These are phyloP conservation scores for Fulmarus glacialis DNA, from an alignment of 2,113 vertebrate genomes.

Conservation along the genomic window DNA sequence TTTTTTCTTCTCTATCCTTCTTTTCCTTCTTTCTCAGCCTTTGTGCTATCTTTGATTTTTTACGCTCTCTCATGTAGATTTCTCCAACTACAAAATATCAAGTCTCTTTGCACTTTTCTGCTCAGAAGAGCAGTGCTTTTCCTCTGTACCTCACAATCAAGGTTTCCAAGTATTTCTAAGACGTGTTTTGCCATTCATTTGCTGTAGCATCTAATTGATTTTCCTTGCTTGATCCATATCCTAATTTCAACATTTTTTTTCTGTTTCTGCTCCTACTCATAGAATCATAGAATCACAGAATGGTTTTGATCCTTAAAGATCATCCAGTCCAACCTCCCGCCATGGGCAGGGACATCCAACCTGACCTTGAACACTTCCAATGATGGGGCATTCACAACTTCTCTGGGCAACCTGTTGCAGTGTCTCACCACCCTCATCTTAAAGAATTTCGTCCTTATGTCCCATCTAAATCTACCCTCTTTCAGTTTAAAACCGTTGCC, in stretches of 20 bases:
- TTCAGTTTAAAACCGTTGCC: background rate
- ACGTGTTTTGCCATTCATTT: background rate
- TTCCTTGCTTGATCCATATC: background rate
- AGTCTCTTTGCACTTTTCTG: background rate
- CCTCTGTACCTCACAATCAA: background rate
- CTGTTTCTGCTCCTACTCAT: background rate
- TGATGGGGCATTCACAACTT: background rate
- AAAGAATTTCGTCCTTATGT: background rate
- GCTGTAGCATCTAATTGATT: background rate
- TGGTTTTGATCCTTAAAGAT: background rate
- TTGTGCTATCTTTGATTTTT: background rate
- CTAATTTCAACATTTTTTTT: background rate
- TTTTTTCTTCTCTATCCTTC: background rate
- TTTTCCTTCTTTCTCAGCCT: background rate
- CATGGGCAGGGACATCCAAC: background rate
- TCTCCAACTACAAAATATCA: background rate
- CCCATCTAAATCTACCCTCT: background rate
- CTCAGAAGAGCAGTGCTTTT: background rate
- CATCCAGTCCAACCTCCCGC: background rate
- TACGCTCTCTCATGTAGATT: background rate
- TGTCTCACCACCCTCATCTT: background rate
- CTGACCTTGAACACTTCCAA: background rate
- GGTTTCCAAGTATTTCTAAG: background rate
- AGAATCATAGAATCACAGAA: background rate
- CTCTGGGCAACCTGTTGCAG: background rate